These are phyloP conservation scores for Electrona antarctica DNA, from an alignment of 2,113 vertebrate species.

Conservation along the genomic window DNA sequence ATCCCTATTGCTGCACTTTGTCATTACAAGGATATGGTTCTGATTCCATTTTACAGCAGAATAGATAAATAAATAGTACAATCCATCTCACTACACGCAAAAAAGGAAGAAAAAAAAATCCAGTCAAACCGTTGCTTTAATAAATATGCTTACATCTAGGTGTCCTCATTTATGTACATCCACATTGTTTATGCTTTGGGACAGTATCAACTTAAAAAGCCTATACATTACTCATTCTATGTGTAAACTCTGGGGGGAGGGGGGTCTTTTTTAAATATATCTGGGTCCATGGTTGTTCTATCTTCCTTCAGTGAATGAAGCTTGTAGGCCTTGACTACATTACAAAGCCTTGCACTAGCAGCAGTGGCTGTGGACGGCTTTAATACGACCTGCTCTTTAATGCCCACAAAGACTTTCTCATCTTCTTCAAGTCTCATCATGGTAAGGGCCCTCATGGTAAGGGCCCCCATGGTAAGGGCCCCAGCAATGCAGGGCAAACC, in stretches of 20 bases:
- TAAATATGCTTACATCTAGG: conserved; percentile 79
- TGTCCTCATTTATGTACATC: conserved; percentile 77
- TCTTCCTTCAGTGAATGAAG: conserved; percentile 42
- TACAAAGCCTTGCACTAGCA: conserved; percentile 53
- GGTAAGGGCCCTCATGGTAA: conserved; percentile 46
- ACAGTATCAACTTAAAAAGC: conserved; percentile 71
- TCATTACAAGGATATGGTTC: conserved; percentile 79
- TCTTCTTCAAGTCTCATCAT: conserved; percentile 39
- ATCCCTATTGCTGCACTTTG: conserved; percentile 64
- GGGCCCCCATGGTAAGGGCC: conserved; percentile 48
- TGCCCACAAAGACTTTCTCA: conserved; percentile 49
- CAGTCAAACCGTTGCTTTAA: conserved; percentile 75
- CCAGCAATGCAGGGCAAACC: conserved; percentile 62
- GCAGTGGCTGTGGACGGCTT: conserved; percentile 46
- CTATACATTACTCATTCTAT: conserved; percentile 63
- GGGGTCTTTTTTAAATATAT: conserved; percentile 30
- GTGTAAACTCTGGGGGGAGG: conserved; percentile 43
- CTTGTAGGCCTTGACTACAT: conserved; percentile 47
- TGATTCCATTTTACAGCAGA: conserved; percentile 76
- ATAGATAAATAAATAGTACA: conserved; percentile 79
- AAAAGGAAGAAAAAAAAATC: conserved; percentile 54
- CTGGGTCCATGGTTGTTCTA: conserved; percentile 47
- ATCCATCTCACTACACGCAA: conserved; percentile 78
- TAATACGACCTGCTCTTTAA: conserved; percentile 44
- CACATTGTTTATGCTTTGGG: conserved; percentile 75